Evolutionary conservation across 1,140 invertebrate species (phyloP), one percentile per base, ranked within the genome.

Genomic region (Capitella teleta): DNA sequence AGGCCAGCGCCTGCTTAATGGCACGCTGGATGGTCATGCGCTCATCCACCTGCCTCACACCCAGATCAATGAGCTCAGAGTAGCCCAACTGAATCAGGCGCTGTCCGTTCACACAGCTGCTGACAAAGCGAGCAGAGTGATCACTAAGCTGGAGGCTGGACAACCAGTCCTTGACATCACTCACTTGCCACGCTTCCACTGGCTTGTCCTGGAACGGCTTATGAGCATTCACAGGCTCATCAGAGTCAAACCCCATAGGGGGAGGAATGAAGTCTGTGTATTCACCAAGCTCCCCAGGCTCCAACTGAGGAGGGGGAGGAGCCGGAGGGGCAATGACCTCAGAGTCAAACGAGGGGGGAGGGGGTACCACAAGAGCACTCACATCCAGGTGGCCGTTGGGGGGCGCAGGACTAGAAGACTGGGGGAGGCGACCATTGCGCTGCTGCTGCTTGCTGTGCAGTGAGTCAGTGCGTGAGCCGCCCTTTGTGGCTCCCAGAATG

Each of bases 111-210:
- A 72, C 61, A 44, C 52, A 56, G 45, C 66, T 59, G 46, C 59
- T 54, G 24, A 61, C 59, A 60, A 72, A 72, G 28, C 56, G 63
- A 6, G 50, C 34, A 47, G 62, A 65, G 51, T 69, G 68, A 52
- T 69, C 65, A 16, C 57, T 45, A 56, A 70, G 55, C 30, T 58
- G 58, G 16, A 69, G 56, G 52, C 60, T 65, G 23, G 69, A 66
- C 37, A 72, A 45, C 69, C 67, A 70, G 50, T 65, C 62, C 23
- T 62, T 38, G 18, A 72, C 69, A 58, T 72, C 67, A 2, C 57
- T 54, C 53, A 61, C 63, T 10, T 59, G 58, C 69, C 69, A 72
- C 16, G 42, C 36, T 6, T 57, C 54, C 8, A 70, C 52, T 16
- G 60, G 28, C 47, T 68, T 68, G 16, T 50, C 50, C 41, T 52